A percentile compares a stretch with the other conserved stretches of the same genome.
These are phyloP conservation scores for Talpa occidentalis DNA, from an alignment of 2,113 vertebrate species.

Conservation along the genomic window DNA sequence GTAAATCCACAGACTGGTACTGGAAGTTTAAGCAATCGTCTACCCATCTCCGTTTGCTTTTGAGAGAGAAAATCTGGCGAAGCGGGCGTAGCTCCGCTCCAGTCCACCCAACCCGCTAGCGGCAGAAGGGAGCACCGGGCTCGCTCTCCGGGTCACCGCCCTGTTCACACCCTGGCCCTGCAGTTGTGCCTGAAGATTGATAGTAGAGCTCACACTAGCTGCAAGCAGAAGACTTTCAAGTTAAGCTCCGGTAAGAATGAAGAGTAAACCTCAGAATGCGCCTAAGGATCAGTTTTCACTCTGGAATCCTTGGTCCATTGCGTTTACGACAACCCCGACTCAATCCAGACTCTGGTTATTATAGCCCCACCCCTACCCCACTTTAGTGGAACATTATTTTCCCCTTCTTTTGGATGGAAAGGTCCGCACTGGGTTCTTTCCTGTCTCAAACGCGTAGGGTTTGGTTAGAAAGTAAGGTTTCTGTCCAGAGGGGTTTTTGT, in stretches of 20 bases:
- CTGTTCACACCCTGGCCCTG: not conserved
- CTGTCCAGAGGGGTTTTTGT: not conserved
- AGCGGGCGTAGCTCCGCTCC: rapidly evolving
- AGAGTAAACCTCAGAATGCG: not conserved
- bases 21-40: not conserved
- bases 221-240: not conserved
- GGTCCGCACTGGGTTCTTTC: not conserved
- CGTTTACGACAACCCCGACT: not conserved
- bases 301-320: not conserved
- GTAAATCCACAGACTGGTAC: not conserved
- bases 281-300: not conserved
- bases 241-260: not conserved
- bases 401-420: not conserved
- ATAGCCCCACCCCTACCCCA: too few species aligned
- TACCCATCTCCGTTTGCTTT: not conserved
- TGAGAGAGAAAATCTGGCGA: not conserved
- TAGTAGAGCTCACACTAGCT: not conserved
- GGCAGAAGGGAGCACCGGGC: rapidly evolving
- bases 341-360: not conserved
- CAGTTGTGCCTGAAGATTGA: too few species aligned
- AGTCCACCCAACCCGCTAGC: rapidly evolving
- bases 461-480: not conserved
- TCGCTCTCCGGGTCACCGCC: not conserved
- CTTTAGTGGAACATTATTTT: not conserved
- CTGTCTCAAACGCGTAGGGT: not conserved